These are phyloP conservation scores for Parasteatoda tepidariorum DNA, from an alignment of 1,140 invertebrate genomes.

Conservation along the genomic window DNA sequence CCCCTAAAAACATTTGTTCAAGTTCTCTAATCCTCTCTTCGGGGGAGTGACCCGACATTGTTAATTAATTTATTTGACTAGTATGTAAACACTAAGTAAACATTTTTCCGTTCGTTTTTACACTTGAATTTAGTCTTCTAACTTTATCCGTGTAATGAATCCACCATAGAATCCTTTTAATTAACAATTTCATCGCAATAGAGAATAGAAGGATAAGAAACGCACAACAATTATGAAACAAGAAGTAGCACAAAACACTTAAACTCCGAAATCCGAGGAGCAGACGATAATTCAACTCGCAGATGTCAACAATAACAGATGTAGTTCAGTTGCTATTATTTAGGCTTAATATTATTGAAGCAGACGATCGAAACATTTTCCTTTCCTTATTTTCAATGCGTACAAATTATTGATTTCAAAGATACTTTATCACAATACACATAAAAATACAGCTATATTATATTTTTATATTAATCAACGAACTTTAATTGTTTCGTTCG, in stretches of 20 bases:
- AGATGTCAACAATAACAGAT: slow-evolving; percentile 28
- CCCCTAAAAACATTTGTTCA: slow-evolving; percentile 67
- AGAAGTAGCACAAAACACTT: slow-evolving; percentile 9
- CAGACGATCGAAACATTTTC: background rate
- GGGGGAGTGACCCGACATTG: slow-evolving; percentile 57
- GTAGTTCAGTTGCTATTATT: background rate
- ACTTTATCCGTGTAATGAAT: background rate
- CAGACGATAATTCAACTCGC: slow-evolving; percentile 14
- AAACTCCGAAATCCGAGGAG: background rate
- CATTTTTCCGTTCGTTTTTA: background rate
- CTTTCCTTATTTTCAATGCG: too few relatives aligned
- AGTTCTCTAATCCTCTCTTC: slow-evolving; percentile 68
- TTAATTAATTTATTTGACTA: background rate
- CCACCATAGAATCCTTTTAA: too few relatives aligned
- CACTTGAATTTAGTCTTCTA: background rate
- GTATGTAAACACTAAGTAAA: background rate
- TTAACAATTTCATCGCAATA: background rate
- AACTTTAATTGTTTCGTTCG: too few relatives aligned
- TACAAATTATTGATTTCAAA: too few relatives aligned
- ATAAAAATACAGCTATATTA: too few relatives aligned
- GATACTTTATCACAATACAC: too few relatives aligned
- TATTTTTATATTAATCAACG: too few relatives aligned
- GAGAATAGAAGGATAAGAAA: background rate
- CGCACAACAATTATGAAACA: background rate
- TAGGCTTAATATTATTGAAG: background rate